These are phyloP conservation scores for Leptoteleia sp. DNA, from an alignment of 1,140 invertebrate species.

Conservation along the genomic window DNA sequence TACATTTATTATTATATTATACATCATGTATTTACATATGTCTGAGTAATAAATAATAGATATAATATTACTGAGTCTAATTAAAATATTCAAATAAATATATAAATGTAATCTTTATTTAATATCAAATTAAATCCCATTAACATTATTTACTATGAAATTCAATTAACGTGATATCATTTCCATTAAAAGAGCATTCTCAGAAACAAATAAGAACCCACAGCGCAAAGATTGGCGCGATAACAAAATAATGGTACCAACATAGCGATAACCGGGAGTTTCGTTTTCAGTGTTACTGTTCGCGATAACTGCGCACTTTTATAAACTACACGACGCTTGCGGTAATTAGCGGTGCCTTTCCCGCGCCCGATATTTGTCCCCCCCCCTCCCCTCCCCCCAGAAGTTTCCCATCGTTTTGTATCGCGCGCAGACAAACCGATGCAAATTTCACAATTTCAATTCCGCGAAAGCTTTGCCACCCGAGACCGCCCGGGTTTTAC, in stretches of 20 bases:
- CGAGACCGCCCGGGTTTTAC: background rate
- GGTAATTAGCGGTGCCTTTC: constrained; percentile 74
- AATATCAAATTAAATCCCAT: too few species aligned
- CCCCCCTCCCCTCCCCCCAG: too few species aligned
- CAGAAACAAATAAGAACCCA: constrained; percentile 26
- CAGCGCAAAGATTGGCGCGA: constrained; percentile 16
- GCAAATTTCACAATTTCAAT: constrained; percentile 63
- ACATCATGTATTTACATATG: too few species aligned
- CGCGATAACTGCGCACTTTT: constrained; percentile 66
- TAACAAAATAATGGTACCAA: constrained; percentile 37
- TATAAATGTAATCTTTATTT: too few species aligned
- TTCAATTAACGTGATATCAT: constrained; percentile 7
- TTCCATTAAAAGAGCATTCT: background rate
- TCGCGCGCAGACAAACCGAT: constrained; percentile 62
- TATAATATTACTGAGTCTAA: too few species aligned
- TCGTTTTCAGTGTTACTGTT: constrained; percentile 73
- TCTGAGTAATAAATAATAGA: too few species aligned
- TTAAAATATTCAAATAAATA: too few species aligned
- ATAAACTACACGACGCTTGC: constrained; percentile 65
- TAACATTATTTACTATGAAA: too few species aligned
- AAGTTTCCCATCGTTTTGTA: constrained; percentile 65
- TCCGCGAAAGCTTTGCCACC: constrained; percentile 22
- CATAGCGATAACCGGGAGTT: constrained; percentile 4
- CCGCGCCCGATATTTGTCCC: constrained; percentile 11
- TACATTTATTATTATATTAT: too few species aligned